Base-by-base conservation (phyloP, 2,888 invertebrate genomes). In the Empis livida region DNA sequence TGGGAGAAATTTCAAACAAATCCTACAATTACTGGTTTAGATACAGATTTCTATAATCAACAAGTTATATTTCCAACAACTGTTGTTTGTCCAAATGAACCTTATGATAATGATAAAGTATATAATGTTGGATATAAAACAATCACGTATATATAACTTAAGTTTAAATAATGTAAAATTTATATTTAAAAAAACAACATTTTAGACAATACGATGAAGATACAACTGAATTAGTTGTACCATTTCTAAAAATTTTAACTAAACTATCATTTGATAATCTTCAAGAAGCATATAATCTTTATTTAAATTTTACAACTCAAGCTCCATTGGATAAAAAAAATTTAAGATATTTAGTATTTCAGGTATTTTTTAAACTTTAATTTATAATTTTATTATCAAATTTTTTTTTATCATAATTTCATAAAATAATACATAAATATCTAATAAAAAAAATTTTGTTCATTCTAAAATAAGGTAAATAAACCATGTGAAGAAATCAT, bases 1-100 rank as follows among this genome's bases (percentile, higher is more conserved):
- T 84, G 86, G 85, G 80, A 83, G 57, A 87, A 85, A 63, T 88
- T 88, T 64, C 84, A 85, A 71, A 85, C 84, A 0, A 84, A 84
- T 69, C 87, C 88, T 5, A 87, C 86, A 0, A 83, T 87, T 46
- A 87, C 85, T 30, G 82, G 82, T 40, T 71, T 87, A 57, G 85
- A 86, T 61, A 85, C 84, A 1, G 84, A 85, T 66, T 85, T 84
- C 59, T 84, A 85, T 60, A 84, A 80, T 60, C 85, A 84, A 78
- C 80, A 84, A 58, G 81, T 85, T 0, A 77, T 81, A 5, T 85
- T 84, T 65, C 85, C 84, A 3, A 79, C 84, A 1, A 75, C 84
- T 1, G 80, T 82, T 0, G 67, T 85, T 44, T 85, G 85, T 57
- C 75, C 73, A 11, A 56, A 64, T 42, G 68, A 70, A 49, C 73